phyloP scores from a whole-genome alignment of 1,140 invertebrate species.

The Drosophila rhopaloa region DNA sequence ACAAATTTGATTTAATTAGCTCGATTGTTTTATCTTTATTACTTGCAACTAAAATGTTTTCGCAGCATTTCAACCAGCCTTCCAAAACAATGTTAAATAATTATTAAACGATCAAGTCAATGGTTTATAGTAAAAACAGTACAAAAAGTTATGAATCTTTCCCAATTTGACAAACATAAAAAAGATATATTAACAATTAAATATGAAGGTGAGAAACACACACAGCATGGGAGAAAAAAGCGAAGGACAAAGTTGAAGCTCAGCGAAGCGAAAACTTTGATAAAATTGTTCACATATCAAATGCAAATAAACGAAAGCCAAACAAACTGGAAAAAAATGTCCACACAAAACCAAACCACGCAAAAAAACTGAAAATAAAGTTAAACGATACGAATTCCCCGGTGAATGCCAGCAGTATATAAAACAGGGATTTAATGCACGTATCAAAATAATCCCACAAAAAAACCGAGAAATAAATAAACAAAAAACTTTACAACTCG shows the following conservation, averaged over 20 bases:
- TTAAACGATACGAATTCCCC: constrained; percentile 29
- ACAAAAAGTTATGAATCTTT: background rate
- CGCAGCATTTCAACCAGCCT: too few species aligned
- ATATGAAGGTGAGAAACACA: constrained; percentile 18
- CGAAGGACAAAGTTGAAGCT: constrained; percentile 11
- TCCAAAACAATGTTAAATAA: too few species aligned
- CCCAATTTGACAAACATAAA: background rate
- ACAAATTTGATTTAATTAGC: too few species aligned
- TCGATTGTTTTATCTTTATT: too few species aligned
- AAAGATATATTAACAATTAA: constrained; percentile 40
- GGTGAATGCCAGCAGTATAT: constrained; percentile 22
- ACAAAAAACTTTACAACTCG: constrained; percentile 7
- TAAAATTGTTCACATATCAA: constrained; percentile 40
- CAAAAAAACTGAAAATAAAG: constrained; percentile 25
- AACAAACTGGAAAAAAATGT: constrained; percentile 18
- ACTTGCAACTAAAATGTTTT: too few species aligned
- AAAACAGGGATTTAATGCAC: constrained; percentile 21
- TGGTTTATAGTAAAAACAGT: background rate
- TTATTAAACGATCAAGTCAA: background rate
- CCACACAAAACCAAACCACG: constrained; percentile 15
- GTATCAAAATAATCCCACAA: constrained; percentile 20
- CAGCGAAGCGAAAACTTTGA: constrained; percentile 59
- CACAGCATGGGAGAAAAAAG: background rate
- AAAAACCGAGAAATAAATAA: background rate
- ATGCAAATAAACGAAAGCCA: constrained; percentile 27